phyloP scores from a whole-genome alignment of 2,888 invertebrate genomes.

The Nomada ferruginata region DNA sequence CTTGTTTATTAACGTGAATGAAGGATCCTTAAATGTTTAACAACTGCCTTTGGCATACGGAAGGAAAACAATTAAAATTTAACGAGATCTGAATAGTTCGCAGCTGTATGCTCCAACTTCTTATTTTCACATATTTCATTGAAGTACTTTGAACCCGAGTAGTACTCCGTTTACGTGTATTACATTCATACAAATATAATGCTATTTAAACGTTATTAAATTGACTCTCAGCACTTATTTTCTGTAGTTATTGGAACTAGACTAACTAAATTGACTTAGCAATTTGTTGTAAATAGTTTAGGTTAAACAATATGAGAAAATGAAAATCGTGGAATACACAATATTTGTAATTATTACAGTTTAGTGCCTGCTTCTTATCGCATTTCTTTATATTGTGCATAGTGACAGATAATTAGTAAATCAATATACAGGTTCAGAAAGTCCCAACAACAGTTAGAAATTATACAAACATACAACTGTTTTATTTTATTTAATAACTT shows the following conservation, averaged over 20 bases:
- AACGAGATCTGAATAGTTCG: slow-evolving; percentile 4
- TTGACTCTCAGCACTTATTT: not conserved
- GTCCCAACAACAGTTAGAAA: no score
- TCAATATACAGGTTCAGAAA: not conserved
- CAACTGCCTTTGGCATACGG: not conserved
- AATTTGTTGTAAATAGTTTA: no score
- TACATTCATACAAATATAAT: not conserved
- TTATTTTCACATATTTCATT: not conserved
- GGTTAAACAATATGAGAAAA: no score
- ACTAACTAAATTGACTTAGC: not conserved
- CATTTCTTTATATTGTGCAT: not conserved
- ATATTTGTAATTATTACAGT: no score
- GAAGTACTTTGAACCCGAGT: slow-evolving; percentile 6
- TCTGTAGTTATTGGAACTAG: not conserved
- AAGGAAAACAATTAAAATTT: not conserved
- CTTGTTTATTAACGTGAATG: slow-evolving; percentile 12
- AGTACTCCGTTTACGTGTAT: not conserved
- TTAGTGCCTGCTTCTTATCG: no score
- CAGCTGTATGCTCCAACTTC: not conserved
- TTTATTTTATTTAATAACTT: no score
- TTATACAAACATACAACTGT: no score
- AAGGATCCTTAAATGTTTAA: slow-evolving; percentile 26
- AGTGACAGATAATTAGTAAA: not conserved
- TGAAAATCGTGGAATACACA: no score
- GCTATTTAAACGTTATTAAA: not conserved